phyloP scores from a whole-genome alignment of 2,888 invertebrate species.

The Leucania comma region DNA sequence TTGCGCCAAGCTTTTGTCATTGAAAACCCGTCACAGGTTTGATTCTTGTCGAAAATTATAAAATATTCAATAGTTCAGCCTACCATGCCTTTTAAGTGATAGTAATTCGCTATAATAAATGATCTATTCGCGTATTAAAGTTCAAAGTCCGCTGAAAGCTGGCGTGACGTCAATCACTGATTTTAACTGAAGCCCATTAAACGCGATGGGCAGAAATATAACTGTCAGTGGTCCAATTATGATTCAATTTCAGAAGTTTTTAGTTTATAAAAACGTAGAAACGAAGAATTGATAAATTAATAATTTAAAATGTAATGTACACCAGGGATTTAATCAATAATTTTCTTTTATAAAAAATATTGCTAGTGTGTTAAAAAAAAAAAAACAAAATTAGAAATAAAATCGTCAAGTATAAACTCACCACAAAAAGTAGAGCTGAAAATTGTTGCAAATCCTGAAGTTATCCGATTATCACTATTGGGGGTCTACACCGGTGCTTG shows the following conservation, averaged over 20 bases:
- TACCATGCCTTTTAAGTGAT: not conserved
- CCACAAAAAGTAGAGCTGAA: constrained; percentile 68
- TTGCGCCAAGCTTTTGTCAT: not conserved
- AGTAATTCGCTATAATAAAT: constrained; percentile 16
- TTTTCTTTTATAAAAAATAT: not conserved
- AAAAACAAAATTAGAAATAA: constrained; percentile 5
- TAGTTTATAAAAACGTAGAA: not conserved
- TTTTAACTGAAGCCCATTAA: constrained; percentile 43
- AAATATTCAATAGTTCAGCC: not conserved
- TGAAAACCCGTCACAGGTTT: not conserved
- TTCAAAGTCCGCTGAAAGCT: constrained; percentile 59
- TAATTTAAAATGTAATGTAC: no score
- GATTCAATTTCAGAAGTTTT: not conserved
- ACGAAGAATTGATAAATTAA: not conserved
- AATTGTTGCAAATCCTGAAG: constrained; percentile 74
- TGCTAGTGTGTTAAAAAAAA: not conserved
- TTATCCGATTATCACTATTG: constrained; percentile 66
- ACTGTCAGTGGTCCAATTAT: not conserved
- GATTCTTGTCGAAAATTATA: not conserved
- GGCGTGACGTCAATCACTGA: constrained; percentile 58
- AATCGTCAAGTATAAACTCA: constrained; percentile 65
- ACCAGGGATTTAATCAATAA: not conserved
- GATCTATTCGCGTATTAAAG: constrained; percentile 45
- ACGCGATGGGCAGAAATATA: constrained; percentile 26
- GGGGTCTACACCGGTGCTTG: constrained; percentile 66